Evolutionary conservation across 2,888 invertebrate genomes (phyloP).

Genomic region (Diadromus collaris): DNA sequence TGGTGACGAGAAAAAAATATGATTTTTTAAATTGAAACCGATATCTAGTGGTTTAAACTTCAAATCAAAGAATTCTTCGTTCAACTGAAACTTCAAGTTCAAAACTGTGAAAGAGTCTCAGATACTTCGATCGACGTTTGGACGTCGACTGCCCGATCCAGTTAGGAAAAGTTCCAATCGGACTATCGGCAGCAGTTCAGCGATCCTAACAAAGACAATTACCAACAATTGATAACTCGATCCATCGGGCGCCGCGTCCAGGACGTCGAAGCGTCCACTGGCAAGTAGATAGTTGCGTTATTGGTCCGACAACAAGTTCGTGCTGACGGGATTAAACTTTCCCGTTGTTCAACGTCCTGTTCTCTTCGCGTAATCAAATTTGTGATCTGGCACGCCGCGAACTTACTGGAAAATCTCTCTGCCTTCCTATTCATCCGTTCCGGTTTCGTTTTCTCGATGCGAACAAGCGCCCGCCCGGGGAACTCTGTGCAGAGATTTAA

Average conservation of each 20-base stretch:
- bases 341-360: not conserved
- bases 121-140: not conserved
- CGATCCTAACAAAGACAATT: not conserved
- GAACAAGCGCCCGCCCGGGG: constrained; percentile 8
- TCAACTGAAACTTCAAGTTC: not conserved
- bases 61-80: not conserved
- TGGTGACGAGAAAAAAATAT: not conserved
- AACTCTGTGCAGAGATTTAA: constrained; percentile 37
- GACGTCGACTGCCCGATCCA: not conserved
- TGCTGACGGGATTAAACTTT: constrained; percentile 2
- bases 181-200: not conserved
- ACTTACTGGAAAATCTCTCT: constrained; percentile 16
- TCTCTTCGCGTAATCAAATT: constrained; percentile 24
- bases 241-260: not conserved
- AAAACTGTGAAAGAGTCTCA: not conserved
- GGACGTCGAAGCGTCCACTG: not conserved
- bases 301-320: constrained; percentile 25
- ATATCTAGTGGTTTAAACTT: not conserved
- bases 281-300: constrained; percentile 25
- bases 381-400: constrained; percentile 33
- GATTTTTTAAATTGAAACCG: not conserved
- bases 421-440: not conserved
- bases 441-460: not conserved
- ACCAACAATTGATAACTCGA: not conserved
- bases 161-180: too few relatives aligned